These are phyloP conservation scores for Polyommatus icarus DNA, from an alignment of 2,888 invertebrate genomes.

Conservation along the genomic window DNA sequence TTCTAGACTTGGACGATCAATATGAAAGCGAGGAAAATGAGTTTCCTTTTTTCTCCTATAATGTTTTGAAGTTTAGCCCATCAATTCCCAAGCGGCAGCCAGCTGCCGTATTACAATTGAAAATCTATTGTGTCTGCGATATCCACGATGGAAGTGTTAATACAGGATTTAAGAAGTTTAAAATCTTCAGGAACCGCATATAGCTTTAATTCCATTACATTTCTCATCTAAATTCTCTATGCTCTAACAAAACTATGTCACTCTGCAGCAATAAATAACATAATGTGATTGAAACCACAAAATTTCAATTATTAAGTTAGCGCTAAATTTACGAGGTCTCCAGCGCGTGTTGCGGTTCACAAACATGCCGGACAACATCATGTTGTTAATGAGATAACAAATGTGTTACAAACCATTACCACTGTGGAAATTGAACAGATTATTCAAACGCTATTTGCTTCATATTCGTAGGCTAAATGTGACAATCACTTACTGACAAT, in stretches of 20 bases:
- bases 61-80: no score
- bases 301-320: slow-evolving; percentile 6
- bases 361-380: not conserved
- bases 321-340: not conserved
- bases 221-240: not conserved
- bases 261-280: not conserved
- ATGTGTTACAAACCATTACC: not conserved
- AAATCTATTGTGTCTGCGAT: no score
- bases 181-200: not conserved
- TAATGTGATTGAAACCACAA: slow-evolving; percentile 14
- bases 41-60: not conserved
- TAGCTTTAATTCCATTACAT: not conserved
- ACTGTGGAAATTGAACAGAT: not conserved
- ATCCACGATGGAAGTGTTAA: no score
- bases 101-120: no score
- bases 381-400: slow-evolving; percentile 5
- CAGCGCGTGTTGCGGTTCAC: slow-evolving; percentile 5
- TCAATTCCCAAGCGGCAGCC: no score
- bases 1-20: not conserved
- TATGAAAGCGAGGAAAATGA: not conserved
- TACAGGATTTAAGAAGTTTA: not conserved
- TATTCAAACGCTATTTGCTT: not conserved
- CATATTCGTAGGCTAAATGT: not conserved
- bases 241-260: not conserved
- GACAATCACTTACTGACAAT: not conserved